Conservation (phyloP, 2,888 invertebrate genomes). For the Erynnis tages region DNA sequence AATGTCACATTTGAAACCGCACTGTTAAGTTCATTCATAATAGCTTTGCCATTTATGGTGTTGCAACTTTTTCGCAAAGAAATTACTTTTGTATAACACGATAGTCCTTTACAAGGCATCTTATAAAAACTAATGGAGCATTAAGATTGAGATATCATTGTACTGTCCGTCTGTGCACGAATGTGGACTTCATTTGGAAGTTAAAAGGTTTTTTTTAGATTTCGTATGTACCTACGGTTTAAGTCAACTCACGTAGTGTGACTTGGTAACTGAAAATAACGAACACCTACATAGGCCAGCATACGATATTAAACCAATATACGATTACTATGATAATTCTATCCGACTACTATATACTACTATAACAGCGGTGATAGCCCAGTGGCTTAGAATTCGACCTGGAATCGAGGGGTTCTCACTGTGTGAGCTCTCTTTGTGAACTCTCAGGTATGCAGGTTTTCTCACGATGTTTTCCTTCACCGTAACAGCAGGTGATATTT, state of each 20-base stretch:
- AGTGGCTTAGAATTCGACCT: no score
- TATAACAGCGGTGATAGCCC: no score
- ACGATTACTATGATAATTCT: no score
- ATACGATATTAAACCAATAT: no score
- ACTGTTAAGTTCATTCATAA: background rate
- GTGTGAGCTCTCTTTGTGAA: no score
- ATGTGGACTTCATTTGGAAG: conserved; percentile 26
- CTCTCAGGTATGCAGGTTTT: no score
- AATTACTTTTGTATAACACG: background rate
- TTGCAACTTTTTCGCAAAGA: conserved; percentile 12
- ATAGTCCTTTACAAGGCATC: background rate
- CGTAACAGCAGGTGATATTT: no score
- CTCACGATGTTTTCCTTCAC: no score
- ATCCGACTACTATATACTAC: no score
- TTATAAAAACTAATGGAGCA: conserved; percentile 16
- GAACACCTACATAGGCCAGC: no score
- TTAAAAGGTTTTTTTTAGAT: conserved; percentile 32
- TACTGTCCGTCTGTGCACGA: conserved; percentile 23
- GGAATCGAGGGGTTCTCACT: no score
- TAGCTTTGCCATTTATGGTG: background rate
- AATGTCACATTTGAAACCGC: background rate
- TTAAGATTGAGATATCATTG: conserved; percentile 36
- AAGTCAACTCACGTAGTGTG: conserved; percentile 31
- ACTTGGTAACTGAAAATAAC: background rate
- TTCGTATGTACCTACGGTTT: conserved; percentile 24